Evolutionary conservation across 2,888 invertebrate species (phyloP).

Genomic region (Leptinotarsa tumamoca): DNA sequence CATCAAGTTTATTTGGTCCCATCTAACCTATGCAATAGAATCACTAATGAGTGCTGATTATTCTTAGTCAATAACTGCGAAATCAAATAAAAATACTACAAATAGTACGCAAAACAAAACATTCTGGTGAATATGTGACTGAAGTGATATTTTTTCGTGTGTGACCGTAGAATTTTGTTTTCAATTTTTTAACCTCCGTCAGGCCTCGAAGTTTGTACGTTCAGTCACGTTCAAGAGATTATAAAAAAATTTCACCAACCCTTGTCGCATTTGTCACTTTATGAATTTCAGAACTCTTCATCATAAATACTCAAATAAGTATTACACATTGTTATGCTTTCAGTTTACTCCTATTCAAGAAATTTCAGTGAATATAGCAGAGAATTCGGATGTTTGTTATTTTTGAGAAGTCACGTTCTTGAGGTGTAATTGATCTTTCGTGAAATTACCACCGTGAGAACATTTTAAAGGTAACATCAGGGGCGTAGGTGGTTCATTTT

Average conservation of each 20-base stretch:
- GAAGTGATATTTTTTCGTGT: too few species aligned
- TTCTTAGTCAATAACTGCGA: too few species aligned
- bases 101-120: too few species aligned
- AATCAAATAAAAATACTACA: too few species aligned
- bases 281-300: constrained; percentile 18
- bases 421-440: constrained; percentile 39
- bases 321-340: constrained; percentile 18
- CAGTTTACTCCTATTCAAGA: constrained; percentile 20
- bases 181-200: neutral
- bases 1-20: too few species aligned
- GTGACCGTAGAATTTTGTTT: too few species aligned
- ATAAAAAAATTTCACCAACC: constrained; percentile 27
- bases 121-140: too few species aligned
- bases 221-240: constrained; percentile 27
- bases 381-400: constrained; percentile 45
- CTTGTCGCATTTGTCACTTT: constrained; percentile 21
- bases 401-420: constrained; percentile 47
- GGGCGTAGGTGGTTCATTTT: neutral
- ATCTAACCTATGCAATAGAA: too few species aligned
- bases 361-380: constrained; percentile 30
- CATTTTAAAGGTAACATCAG: neutral
- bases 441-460: constrained; percentile 35
- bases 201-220: neutral
- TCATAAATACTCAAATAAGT: constrained; percentile 1
- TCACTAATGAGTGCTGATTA: too few species aligned